Conservation (phyloP, 2,888 invertebrate species). For the Hydriomena furcata region DNA sequence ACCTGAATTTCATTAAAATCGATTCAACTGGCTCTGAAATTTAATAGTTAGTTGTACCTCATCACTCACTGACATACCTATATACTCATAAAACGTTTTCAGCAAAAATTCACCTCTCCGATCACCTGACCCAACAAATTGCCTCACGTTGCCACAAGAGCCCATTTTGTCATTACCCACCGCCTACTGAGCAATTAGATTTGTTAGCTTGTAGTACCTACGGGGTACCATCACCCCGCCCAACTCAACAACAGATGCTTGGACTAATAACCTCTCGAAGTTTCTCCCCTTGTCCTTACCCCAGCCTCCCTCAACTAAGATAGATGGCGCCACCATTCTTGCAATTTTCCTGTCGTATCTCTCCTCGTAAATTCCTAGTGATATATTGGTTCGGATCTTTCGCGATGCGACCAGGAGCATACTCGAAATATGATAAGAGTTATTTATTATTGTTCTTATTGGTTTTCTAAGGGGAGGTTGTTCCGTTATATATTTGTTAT, state of each 20-base stretch:
- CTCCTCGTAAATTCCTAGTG: constrained; percentile 93
- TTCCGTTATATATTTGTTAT: constrained; percentile 54
- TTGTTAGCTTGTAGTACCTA: constrained; percentile 83
- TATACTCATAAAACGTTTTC: not conserved
- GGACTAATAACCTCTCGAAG: constrained; percentile 85
- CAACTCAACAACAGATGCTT: constrained; percentile 84
- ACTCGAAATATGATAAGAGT: constrained; percentile 84
- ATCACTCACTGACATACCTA: too few relatives aligned
- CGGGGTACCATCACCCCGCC: constrained; percentile 80
- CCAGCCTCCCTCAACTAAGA: constrained; percentile 87
- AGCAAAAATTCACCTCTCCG: constrained; percentile 34
- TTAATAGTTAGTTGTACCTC: too few relatives aligned
- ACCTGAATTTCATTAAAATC: too few relatives aligned
- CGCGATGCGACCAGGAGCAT: constrained; percentile 84
- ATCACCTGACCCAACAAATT: constrained; percentile 76
- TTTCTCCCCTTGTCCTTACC: constrained; percentile 73
- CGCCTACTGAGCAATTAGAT: constrained; percentile 83
- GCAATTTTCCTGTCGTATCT: constrained; percentile 97
- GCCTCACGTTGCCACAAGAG: constrained; percentile 60
- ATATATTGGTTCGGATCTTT: constrained; percentile 88
- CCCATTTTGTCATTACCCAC: constrained; percentile 77
- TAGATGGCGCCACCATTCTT: constrained; percentile 96
- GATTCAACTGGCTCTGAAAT: too few relatives aligned
- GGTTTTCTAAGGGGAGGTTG: constrained; percentile 75
- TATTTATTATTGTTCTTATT: constrained; percentile 84